Conservation (phyloP, 2,113 vertebrate species). For the Marcusenius ussheri region DNA sequence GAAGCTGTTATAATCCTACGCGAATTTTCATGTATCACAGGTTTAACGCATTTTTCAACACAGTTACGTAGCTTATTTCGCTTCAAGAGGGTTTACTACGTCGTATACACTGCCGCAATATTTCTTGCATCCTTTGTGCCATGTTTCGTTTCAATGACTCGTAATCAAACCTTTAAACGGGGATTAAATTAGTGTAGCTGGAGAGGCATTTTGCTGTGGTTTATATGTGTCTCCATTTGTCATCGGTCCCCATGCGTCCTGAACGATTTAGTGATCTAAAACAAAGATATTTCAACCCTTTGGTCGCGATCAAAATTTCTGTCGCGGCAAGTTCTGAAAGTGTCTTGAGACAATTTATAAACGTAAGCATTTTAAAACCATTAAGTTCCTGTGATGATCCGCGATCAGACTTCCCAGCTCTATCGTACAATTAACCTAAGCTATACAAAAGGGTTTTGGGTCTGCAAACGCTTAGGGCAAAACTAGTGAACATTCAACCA, state of each 20-base stretch:
- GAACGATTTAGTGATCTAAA: neutral
- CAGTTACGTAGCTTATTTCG: neutral
- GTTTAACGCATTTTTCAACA: neutral
- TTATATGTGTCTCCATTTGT: neutral
- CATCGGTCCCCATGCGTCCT: neutral
- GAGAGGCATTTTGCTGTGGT: neutral
- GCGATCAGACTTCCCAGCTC: too few relatives aligned
- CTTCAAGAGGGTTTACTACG: neutral
- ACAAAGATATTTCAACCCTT: neutral
- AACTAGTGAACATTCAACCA: too few relatives aligned
- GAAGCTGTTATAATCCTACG: neutral
- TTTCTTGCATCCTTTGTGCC: constrained; percentile 9
- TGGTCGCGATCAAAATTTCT: too few relatives aligned
- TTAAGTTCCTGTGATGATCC: too few relatives aligned
- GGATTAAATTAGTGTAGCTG: neutral
- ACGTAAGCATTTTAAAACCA: too few relatives aligned
- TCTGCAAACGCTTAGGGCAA: too few relatives aligned
- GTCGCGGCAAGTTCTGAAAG: too few relatives aligned
- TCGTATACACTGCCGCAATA: neutral
- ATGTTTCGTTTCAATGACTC: constrained; percentile 2
- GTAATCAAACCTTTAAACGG: neutral
- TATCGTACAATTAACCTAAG: too few relatives aligned
- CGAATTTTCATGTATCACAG: neutral
- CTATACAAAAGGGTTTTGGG: too few relatives aligned
- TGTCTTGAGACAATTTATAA: too few relatives aligned